phyloP scores from a whole-genome alignment of 2,113 vertebrate species.

The Catagonus wagneri region DNA sequence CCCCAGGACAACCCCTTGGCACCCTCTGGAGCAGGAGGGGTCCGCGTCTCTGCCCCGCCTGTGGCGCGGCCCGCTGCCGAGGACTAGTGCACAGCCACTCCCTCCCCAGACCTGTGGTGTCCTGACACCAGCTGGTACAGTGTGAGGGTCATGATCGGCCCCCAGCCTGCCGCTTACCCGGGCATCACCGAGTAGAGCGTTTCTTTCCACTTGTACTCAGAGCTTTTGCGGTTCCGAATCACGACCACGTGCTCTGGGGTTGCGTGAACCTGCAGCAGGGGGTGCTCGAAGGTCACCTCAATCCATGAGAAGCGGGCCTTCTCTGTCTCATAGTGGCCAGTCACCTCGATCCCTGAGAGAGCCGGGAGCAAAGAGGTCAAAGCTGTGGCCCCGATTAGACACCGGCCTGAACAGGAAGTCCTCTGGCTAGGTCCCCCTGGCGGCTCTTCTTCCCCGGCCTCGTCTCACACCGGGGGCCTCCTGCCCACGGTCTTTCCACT shows the following conservation, averaged over 20 bases:
- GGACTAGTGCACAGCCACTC: neutral
- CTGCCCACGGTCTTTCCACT: neutral
- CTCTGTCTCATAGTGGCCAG: constrained; percentile 65
- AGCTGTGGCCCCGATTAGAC: neutral
- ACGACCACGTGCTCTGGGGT: constrained; percentile 60
- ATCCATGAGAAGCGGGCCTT: constrained; percentile 77
- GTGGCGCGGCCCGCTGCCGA: neutral
- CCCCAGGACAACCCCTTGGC: neutral
- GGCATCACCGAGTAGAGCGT: constrained; percentile 25
- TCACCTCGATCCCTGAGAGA: constrained; percentile 82
- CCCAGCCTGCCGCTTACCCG: constrained; percentile 42
- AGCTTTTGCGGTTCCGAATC: constrained; percentile 34
- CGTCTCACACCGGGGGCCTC: neutral
- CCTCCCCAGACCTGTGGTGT: neutral
- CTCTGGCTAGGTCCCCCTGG: neutral
- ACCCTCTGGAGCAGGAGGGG: neutral
- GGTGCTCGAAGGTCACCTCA: constrained; percentile 75
- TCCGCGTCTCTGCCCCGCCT: neutral
- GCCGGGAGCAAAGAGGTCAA: neutral
- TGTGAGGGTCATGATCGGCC: neutral
- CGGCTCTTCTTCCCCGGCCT: neutral
- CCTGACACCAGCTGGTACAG: neutral
- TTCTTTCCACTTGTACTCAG: constrained; percentile 64
- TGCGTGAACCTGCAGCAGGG: neutral
- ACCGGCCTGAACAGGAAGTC: neutral